phyloP scores from a whole-genome alignment of 2,888 invertebrate genomes.

The Drosophila flavopinicola region DNA sequence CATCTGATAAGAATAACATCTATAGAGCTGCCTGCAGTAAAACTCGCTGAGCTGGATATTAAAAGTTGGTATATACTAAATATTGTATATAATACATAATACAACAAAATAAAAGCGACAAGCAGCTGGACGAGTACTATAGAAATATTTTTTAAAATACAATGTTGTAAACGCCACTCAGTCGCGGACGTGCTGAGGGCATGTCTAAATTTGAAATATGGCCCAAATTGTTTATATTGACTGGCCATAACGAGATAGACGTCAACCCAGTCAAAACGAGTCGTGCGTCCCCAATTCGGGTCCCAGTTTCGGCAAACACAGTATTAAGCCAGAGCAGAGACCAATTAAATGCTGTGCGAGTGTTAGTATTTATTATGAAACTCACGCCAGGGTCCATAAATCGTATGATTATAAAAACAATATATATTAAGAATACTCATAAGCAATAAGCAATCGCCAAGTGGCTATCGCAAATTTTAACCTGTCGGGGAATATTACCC shows the following conservation, averaged over 20 bases:
- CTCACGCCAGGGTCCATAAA: conserved; percentile 48
- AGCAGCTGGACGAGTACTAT: neutral
- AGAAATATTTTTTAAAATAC: neutral
- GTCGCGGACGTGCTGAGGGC: neutral
- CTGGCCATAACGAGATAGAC: conserved; percentile 19
- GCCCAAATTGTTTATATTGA: conserved; percentile 21
- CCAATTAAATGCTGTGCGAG: conserved; percentile 12
- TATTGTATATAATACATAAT: neutral
- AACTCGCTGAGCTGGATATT: conserved; percentile 26
- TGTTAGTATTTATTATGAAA: conserved; percentile 23
- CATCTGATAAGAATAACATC: conserved; percentile 32
- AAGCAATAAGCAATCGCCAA: conserved; percentile 26
- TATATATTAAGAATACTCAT: conserved; percentile 31
- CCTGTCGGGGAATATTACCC: conserved; percentile 5
- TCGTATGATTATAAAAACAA: conserved; percentile 56
- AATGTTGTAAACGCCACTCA: neutral
- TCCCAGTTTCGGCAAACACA: conserved; percentile 4
- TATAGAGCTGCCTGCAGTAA: conserved; percentile 1
- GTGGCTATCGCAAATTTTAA: conserved; percentile 53
- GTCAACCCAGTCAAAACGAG: conserved; percentile 1
- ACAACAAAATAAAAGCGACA: neutral
- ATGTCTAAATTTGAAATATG: conserved; percentile 31
- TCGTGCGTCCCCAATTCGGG: conserved; percentile 21
- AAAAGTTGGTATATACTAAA: neutral
- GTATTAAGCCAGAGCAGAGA: conserved; percentile 8